Conservation (phyloP, 92 coral and sea anemone genomes). For the Umimayanthus kanabou region DNA sequence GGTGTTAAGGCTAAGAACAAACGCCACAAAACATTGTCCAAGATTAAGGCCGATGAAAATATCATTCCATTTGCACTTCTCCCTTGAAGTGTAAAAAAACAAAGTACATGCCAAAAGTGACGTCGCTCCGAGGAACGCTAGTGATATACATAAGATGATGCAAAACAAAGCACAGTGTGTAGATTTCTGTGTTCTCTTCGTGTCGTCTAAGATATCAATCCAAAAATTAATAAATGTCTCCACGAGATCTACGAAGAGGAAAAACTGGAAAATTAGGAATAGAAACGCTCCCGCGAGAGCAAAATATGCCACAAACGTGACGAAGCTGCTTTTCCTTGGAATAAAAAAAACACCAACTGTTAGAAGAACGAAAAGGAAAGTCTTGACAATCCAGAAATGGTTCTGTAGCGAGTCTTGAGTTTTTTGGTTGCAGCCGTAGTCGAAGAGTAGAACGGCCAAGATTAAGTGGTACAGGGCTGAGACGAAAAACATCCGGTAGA, state of each 20-base stretch:
- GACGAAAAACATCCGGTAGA: slow-evolving; percentile 41
- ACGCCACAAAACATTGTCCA: slow-evolving; percentile 47
- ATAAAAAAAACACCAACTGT: slow-evolving; percentile 40
- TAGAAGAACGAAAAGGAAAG: neutral
- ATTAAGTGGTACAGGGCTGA: slow-evolving; percentile 43
- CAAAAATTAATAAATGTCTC: slow-evolving; percentile 35
- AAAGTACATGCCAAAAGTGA: slow-evolving; percentile 26
- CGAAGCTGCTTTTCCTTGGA: slow-evolving; percentile 46
- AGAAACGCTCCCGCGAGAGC: slow-evolving; percentile 42
- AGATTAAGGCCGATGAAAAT: slow-evolving; percentile 38
- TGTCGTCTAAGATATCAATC: neutral
- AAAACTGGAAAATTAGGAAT: slow-evolving; percentile 50
- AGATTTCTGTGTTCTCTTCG: neutral
- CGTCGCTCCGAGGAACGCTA: slow-evolving; percentile 35
- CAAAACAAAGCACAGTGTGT: neutral
- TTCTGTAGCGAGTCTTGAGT: slow-evolving; percentile 47
- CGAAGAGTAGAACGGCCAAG: slow-evolving; percentile 34
- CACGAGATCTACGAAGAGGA: slow-evolving; percentile 38
- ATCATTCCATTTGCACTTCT: slow-evolving; percentile 52
- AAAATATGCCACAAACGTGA: slow-evolving; percentile 33
- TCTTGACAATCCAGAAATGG: slow-evolving; percentile 47
- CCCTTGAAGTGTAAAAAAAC: slow-evolving; percentile 36
- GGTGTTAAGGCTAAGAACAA: slow-evolving; percentile 45
- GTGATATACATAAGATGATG: slow-evolving; percentile 13
- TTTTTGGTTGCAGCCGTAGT: neutral